Evolutionary conservation across 2,797 vertebrate species (phyloP), one percentile per base, ranked within the genome.

Genomic region (Botia kubotai): DNA sequence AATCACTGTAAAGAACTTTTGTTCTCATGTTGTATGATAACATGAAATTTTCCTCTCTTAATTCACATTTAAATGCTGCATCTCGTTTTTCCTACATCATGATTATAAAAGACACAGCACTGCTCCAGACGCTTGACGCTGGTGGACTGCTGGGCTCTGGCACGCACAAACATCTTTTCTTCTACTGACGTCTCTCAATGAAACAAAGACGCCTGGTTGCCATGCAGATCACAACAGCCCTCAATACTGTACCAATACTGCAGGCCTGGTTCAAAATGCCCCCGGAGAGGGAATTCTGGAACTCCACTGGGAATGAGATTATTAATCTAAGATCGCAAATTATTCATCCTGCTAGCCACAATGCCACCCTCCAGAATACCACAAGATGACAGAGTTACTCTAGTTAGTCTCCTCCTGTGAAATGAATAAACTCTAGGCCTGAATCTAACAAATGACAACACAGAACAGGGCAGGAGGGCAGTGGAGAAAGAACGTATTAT

Each of bases 161-260:
- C 63, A 79, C 58, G 67, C 53, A 66, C 21, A 66, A 72, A 75
- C 70, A 75, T 58, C 77, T 83, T 83, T 74, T 74, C 80, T 73
- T 72, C 76, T 55, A 82, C 39, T 16, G 16, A 62, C 72, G 73
- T 75, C 72, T 57, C 78, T 80, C 74, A 69, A 74, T 89, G 91
- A 94, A 95, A 95, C 95, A 96, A 95, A 95, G 93, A 86, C 89
- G 90, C 90, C 93, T 95, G 92, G 94, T 95, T 95, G 93, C 90
- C 91, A 95, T 95, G 94, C 94, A 78, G 93, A 92, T 93, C 94
- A 94, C 94, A 94, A 88, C 92, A 90, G 90, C 91, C 86, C 93
- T 95, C 93, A 93, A n/a, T n/a, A n/a, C n/a, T 2, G 33, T 33
- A 33, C 3, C 33, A 87, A 91, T 89, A 90, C 86, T 89, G 70